These are phyloP conservation scores for Xyrauchen texanus DNA, from an alignment of 2,113 vertebrate genomes.

Conservation along the genomic window DNA sequence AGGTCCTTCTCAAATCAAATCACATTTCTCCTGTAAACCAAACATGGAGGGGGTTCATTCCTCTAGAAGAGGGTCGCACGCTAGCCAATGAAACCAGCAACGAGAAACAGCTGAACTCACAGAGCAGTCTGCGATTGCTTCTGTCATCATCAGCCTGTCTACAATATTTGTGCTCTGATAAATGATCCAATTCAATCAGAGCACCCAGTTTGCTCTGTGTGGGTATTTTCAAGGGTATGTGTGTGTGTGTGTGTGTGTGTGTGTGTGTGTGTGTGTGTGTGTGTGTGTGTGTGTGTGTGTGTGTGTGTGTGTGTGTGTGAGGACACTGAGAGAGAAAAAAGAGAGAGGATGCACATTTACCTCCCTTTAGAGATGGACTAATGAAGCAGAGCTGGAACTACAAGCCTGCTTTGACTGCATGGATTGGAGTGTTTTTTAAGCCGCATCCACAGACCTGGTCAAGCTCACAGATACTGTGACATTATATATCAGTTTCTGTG, in stretches of 20 bases:
- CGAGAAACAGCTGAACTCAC: constrained; percentile 33
- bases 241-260: constrained; percentile 7
- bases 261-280: constrained; percentile 27
- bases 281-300: constrained; percentile 9
- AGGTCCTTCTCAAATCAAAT: constrained; percentile 41
- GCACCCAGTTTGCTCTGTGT: constrained; percentile 34
- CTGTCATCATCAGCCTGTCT: constrained; percentile 40
- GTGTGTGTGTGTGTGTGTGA: constrained; percentile 23
- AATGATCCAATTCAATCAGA: constrained; percentile 57
- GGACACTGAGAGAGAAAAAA: constrained; percentile 40
- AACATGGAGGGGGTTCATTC: constrained; percentile 35
- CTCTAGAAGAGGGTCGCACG: constrained; percentile 14
- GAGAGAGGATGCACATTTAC: constrained; percentile 39
- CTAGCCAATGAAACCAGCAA: constrained; percentile 33
- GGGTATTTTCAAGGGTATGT: constrained; percentile 16
- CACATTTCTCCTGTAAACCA: constrained; percentile 40
- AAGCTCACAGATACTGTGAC: too few species aligned
- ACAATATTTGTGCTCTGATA: constrained; percentile 50
- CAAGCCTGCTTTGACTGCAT: too few species aligned
- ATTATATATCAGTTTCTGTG: too few species aligned
- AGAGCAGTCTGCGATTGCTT: constrained; percentile 36
- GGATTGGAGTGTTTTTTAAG: too few species aligned
- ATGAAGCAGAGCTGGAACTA: too few species aligned
- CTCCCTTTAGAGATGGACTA: constrained; percentile 16
- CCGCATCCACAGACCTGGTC: too few species aligned